Evolutionary conservation across 2,113 vertebrate species (phyloP).

Genomic region (Microcebus murinus): DNA sequence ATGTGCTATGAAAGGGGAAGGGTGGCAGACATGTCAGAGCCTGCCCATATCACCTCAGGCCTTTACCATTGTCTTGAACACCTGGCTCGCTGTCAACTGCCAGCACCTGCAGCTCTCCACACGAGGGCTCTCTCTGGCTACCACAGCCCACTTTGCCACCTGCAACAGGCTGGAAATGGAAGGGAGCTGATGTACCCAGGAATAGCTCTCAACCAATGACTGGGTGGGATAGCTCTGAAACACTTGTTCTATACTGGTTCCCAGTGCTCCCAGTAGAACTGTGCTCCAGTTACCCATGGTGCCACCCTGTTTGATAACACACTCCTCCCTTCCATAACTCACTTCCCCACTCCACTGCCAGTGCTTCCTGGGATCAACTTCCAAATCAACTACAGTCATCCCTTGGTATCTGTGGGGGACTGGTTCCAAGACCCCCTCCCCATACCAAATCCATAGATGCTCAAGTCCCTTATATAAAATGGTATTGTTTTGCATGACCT

Average conservation of each 20-base stretch:
- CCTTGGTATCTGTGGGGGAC: background rate
- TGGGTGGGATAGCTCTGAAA: background rate
- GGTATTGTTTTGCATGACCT: background rate
- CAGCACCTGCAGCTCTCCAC: background rate
- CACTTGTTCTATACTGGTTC: background rate
- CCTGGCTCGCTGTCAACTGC: background rate
- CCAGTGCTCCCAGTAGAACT: background rate
- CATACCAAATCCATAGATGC: background rate
- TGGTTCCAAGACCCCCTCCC: background rate
- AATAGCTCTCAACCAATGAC: background rate
- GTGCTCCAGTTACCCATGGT: background rate
- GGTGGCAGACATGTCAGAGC: background rate
- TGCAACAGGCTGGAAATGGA: background rate
- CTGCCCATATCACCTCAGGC: background rate
- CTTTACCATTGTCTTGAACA: background rate
- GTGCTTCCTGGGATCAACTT: background rate
- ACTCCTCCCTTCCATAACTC: background rate
- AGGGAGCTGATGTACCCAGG: background rate
- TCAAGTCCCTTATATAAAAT: background rate
- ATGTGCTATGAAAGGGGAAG: background rate
- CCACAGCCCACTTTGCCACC: background rate
- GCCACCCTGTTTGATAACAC: background rate
- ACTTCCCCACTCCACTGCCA: background rate
- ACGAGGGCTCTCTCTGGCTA: background rate
- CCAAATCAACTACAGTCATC: background rate